Evolutionary conservation across 2,113 vertebrate species (phyloP).

Genomic region (Carlito syrichta): DNA sequence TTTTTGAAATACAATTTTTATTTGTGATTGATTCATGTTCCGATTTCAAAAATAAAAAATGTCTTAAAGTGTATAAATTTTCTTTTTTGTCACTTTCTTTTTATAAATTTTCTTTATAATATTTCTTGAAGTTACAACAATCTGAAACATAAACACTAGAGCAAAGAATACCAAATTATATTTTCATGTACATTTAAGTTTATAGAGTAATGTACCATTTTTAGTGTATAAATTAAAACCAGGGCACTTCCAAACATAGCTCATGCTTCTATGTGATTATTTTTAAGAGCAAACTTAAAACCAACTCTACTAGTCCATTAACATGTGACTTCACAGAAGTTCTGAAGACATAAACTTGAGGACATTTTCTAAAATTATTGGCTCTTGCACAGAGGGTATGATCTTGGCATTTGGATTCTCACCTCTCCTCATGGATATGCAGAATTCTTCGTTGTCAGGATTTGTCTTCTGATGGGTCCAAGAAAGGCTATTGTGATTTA

Average conservation of each 20-base stretch:
- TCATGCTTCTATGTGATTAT: constrained; percentile 33
- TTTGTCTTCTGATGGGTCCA: neutral
- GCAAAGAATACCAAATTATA: constrained; percentile 72
- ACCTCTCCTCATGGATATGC: neutral
- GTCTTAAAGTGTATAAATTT: constrained; percentile 82
- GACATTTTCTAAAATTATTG: neutral
- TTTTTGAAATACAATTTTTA: constrained; percentile 76
- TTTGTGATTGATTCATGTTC: constrained; percentile 73
- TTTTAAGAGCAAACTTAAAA: constrained; percentile 42
- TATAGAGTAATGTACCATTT: constrained; percentile 38
- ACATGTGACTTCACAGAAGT: neutral
- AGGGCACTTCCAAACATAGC: constrained; percentile 58
- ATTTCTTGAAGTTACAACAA: constrained; percentile 72
- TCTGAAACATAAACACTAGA: constrained; percentile 72
- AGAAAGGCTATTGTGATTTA: neutral
- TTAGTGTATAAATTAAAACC: constrained; percentile 53
- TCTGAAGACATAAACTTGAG: neutral
- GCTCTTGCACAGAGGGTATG: neutral
- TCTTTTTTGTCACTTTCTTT: no score
- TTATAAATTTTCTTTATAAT: constrained; percentile 76
- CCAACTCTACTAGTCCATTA: neutral
- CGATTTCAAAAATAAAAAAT: constrained; percentile 81
- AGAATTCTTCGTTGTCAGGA: neutral
- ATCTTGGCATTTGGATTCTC: neutral
- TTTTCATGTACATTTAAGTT: constrained; percentile 48